Percentiles rank a stretch among this genome's conserved stretches.
Evolutionary conservation across 1,140 invertebrate species (phyloP).

Genomic region (Zaprionus ornatus): DNA sequence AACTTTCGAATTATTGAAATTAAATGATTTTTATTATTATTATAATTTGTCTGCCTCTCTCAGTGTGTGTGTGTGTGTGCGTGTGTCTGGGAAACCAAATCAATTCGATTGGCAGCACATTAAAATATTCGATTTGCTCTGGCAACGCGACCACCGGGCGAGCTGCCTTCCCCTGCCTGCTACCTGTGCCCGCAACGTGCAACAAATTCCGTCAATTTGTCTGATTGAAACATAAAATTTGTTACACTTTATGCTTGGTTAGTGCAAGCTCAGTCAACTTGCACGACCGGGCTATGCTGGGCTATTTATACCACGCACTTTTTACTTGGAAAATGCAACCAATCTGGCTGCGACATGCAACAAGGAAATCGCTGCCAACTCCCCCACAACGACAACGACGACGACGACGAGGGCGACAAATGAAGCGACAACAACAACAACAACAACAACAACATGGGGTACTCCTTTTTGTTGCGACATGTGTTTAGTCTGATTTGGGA

Average conservation of each 20-base stretch:
- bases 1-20: conserved; percentile 80
- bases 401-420: conserved; percentile 40
- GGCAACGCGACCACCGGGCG: conserved; percentile 63
- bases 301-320: conserved; percentile 42
- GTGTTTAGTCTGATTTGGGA: conserved; percentile 68
- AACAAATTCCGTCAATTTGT: conserved; percentile 44
- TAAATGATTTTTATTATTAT: conserved; percentile 74
- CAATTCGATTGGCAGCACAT: conserved; percentile 77
- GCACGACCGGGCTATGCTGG: not conserved
- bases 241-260: conserved; percentile 55
- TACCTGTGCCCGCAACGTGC: conserved; percentile 1
- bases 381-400: conserved; percentile 38
- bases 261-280: not conserved
- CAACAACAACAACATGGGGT: conserved; percentile 5
- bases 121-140: conserved; percentile 76
- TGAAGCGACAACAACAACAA: conserved; percentile 22
- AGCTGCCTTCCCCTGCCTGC: conserved; percentile 18
- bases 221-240: conserved; percentile 60
- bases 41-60: conserved; percentile 31
- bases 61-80: conserved; percentile 4
- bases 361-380: conserved; percentile 64
- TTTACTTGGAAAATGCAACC: conserved; percentile 68
- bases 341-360: conserved; percentile 79
- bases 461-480: conserved; percentile 52
- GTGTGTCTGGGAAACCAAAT: conserved; percentile 54